Base-by-base conservation (phyloP, 1,140 invertebrate genomes). In the Mamestra configurata region DNA sequence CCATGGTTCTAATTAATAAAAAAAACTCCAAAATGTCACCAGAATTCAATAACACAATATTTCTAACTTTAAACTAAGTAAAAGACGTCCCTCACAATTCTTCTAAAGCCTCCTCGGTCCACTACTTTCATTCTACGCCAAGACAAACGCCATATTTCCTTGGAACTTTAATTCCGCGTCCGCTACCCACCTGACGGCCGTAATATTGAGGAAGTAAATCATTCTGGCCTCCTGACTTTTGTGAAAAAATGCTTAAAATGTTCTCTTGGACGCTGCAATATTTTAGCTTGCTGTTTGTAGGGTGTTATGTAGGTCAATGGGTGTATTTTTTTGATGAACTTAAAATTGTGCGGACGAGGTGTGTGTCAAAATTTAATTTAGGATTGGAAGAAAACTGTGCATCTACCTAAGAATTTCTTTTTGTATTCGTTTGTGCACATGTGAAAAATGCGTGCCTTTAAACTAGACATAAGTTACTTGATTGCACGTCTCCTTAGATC, bases 171-270 rank as follows among this genome's bases (percentile, higher is more conserved):
- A 76, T 64, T 76, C 73, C 27, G 73, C 46, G 73, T 64, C 57
- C 55, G 72, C 73, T 31, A 13, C 73, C 73, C 73, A 76, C 73
- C 73, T 76, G 73, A 59, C 72, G 55, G 11, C 55, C 72, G 37
- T 76, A 27, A 75, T 76, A 76, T 76, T 76, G 73, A 76, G 57
- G 55, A 49, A 76, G 73, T 76, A 76, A 76, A 76, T 76, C 73
- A 76, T 76, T 43, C 24, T 20, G 20, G 73, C 73, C 73, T 57
- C 31, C 71, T 76, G 57, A 76, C 73, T 57, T 76, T 49, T 51
- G 22, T 49, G 24, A 64, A 76, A 76, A 76, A 76, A 76, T 76
- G 55, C 73, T 76, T 76, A 64, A 76, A 76, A 18, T 46, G 53
- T 27, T 75, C 31, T 75, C 18, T 37, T 75, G 72, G 55, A 73